Evolutionary conservation across 2,113 vertebrate species (phyloP).

Genomic region (Gavia stellata): DNA sequence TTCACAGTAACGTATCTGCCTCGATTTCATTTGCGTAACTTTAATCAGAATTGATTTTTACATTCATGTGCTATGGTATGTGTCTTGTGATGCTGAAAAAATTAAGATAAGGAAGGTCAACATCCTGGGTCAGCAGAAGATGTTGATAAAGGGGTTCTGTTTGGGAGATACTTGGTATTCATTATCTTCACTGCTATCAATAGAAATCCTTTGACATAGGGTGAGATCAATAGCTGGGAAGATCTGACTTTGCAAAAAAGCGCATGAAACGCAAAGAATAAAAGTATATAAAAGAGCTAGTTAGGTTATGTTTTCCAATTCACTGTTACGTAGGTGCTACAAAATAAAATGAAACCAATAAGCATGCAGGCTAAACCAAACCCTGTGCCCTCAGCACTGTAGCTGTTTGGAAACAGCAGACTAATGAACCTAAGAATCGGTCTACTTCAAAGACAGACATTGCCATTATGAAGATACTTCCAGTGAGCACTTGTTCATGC

Average conservation of each 20-base stretch:
- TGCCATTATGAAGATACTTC: not conserved
- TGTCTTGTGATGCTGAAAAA: not conserved
- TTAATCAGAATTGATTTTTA: not conserved
- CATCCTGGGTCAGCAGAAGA: not conserved
- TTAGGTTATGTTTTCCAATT: not conserved
- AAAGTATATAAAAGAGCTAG: not conserved
- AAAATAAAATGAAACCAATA: not conserved
- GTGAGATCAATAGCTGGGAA: not conserved
- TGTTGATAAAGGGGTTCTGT: not conserved
- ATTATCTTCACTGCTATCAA: not conserved
- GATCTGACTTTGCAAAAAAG: not conserved
- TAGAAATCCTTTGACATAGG: not conserved
- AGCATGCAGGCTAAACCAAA: not conserved
- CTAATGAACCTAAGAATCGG: not conserved
- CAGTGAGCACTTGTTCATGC: not conserved
- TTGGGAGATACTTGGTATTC: not conserved
- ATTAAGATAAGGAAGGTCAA: not conserved
- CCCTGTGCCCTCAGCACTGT: not conserved
- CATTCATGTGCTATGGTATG: not conserved
- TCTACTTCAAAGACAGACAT: not conserved
- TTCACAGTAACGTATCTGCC: not conserved
- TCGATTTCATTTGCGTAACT: not conserved
- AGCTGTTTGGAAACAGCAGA: not conserved
- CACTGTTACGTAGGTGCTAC: not conserved
- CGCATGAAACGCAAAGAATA: not conserved